Percentiles rank a stretch among this genome's conserved stretches.
Conservation (phyloP, 1,140 invertebrate genomes). For the Brachionus sp. region DNA sequence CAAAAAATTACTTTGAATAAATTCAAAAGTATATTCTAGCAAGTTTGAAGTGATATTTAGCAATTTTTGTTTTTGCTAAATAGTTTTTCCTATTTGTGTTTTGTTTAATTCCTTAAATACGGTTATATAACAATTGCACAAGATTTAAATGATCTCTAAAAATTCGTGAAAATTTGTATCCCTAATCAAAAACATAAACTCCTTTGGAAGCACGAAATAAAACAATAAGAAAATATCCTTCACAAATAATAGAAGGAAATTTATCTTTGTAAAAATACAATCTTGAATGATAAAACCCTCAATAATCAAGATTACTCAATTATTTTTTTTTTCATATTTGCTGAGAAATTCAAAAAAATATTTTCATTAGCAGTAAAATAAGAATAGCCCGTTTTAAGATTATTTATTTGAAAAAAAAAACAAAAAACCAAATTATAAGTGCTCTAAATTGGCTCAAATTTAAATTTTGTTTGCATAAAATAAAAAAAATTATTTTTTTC, state of each 20-base stretch:
- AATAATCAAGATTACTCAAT: neutral
- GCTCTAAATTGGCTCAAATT: neutral
- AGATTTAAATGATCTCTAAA: neutral
- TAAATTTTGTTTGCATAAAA: neutral
- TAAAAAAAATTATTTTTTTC: neutral
- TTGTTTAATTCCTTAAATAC: neutral
- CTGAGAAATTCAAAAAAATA: neutral
- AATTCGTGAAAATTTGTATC: neutral
- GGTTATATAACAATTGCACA: neutral
- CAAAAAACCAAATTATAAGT: neutral
- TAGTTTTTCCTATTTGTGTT: neutral
- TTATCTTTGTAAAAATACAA: neutral
- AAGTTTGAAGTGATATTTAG: neutral
- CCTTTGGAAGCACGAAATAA: neutral
- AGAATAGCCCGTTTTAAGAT: neutral
- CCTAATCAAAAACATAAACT: neutral
- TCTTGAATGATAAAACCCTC: neutral
- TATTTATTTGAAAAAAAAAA: neutral
- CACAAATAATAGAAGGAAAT: neutral
- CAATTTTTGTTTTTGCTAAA: neutral
- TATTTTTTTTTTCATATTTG: neutral
- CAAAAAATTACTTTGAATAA: too few relatives aligned
- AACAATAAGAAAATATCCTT: neutral
- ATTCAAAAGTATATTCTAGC: neutral
- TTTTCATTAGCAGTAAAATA: neutral